Base-by-base conservation (phyloP, 2,113 vertebrate species). In the Alces alces region DNA sequence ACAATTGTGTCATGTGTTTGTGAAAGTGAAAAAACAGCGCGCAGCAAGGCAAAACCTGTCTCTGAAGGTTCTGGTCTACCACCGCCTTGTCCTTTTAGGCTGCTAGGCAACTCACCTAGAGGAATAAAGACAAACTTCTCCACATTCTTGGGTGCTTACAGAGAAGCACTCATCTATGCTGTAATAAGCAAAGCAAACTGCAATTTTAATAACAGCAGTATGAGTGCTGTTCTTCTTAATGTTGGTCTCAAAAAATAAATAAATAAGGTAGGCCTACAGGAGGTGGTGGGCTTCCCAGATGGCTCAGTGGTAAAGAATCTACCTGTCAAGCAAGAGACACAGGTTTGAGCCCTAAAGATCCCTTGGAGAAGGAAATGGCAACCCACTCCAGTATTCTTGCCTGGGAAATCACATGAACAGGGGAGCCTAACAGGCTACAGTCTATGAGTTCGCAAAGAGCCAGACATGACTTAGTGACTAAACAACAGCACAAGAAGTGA, bases 171-270 rank as follows among this genome's bases (percentile, higher is more conserved):
- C 28, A 17, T 52, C 33, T 39, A 19, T 15, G 4, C 15, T 93
- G 90, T 39, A 64, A 23, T n/a, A 86, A 91, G 19, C 66, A 82
- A 96, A 70, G 15, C 13, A 55, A 89, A 86, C 25, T 47, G 10
- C 36, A 70, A 33, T 54, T 64, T 88, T 76, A 94, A 54, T 76
- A 95, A 76, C 12, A 76, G 11, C 61, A 45, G 64, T 64, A 36
- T 25, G 57, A 55, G 30, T 91, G 60, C n/a, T 85, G 17, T 36
- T n/a, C 30, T 84, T 82, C 91, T 91, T 52, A 39, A 23, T 58
- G 19, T 17, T 84, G 36, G 57, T 88, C 45, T 91, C 21, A 54
- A 73, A 55, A 45, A 86, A 61, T 76, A 39, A 83, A 87, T 83
- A 61, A 61, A 82, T 76, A 30, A 79, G 39, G 21, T 66, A 84